Evolutionary conservation across 2,888 invertebrate genomes (phyloP).

Genomic region (Chorisops tibialis): DNA sequence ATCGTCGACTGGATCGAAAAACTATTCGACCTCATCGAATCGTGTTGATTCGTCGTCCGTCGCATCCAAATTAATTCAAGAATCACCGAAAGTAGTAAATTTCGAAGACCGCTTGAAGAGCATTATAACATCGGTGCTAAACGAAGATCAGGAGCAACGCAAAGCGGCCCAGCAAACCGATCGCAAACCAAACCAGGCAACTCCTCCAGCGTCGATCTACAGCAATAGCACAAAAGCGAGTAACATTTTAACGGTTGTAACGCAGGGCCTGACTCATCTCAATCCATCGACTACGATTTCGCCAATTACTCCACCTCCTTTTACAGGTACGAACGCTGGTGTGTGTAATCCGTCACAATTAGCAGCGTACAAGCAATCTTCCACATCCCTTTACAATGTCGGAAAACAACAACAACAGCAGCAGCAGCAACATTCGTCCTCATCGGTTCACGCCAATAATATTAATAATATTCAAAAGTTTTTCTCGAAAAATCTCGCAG

Average conservation of each 20-base stretch:
- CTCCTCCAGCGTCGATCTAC: slow-evolving; percentile 25
- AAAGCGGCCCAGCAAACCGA: slow-evolving; percentile 43
- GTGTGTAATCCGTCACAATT: slow-evolving; percentile 34
- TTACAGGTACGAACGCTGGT: slow-evolving; percentile 27
- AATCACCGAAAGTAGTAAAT: slow-evolving; percentile 81
- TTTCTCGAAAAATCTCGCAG: slow-evolving; percentile 31
- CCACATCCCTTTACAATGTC: slow-evolving; percentile 15
- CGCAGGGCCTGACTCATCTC: slow-evolving; percentile 49
- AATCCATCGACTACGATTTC: slow-evolving; percentile 52
- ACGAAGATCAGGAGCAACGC: slow-evolving; percentile 70
- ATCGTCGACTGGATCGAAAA: slow-evolving; percentile 18
- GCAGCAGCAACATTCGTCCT: slow-evolving; percentile 40
- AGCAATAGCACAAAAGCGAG: slow-evolving; percentile 38
- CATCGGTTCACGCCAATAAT: neutral
- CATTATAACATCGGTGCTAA: slow-evolving; percentile 80
- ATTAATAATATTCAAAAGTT: slow-evolving; percentile 28
- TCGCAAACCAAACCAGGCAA: slow-evolving; percentile 36
- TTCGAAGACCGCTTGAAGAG: slow-evolving; percentile 87
- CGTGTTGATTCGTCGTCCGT: slow-evolving; percentile 17
- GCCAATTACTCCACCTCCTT: slow-evolving; percentile 47
- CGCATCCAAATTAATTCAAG: slow-evolving; percentile 47
- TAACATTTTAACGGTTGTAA: slow-evolving; percentile 48
- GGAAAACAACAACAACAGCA: slow-evolving; percentile 32
- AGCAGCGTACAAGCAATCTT: slow-evolving; percentile 24
- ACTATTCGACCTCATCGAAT: neutral